Conservation (phyloP, 2,797 vertebrate genomes). For the Onychomys torridus region DNA sequence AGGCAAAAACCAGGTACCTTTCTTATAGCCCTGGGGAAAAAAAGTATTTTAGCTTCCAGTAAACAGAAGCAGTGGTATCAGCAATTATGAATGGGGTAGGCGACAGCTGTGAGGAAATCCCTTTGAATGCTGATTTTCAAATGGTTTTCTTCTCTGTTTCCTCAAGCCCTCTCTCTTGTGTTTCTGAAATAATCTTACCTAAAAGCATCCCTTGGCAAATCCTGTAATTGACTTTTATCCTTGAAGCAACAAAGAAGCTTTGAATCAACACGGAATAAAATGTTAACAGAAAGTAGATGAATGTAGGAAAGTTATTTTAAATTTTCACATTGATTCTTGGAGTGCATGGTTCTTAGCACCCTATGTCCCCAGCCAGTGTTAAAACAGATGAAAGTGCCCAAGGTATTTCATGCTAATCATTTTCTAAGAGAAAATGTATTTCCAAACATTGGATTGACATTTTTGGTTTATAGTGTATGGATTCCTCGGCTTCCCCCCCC, state of each 20-base stretch:
- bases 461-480: slow-evolving; percentile 66
- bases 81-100: background rate
- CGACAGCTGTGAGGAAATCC: background rate
- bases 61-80: background rate
- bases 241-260: slow-evolving; percentile 35
- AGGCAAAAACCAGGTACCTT: background rate
- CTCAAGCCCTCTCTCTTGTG: slow-evolving; percentile 5
- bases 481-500: slow-evolving; percentile 59
- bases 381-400: slow-evolving; percentile 60
- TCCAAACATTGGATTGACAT: slow-evolving; percentile 73
- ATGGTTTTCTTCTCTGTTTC: background rate
- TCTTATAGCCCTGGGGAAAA: background rate
- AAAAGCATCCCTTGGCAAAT: slow-evolving; percentile 39
- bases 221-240: slow-evolving; percentile 43
- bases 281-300: slow-evolving; percentile 46
- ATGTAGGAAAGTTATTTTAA: slow-evolving; percentile 17
- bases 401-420: slow-evolving; percentile 55
- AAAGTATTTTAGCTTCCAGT: background rate
- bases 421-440: slow-evolving; percentile 71
- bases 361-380: background rate
- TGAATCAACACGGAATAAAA: background rate
- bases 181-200: slow-evolving; percentile 44
- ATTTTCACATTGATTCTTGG: slow-evolving; percentile 20
- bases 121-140: slow-evolving; percentile 29
- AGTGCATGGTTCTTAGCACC: background rate